Evolutionary conservation across 2,888 invertebrate genomes (phyloP).

Genomic region (Pardosa pseudoannulata): DNA sequence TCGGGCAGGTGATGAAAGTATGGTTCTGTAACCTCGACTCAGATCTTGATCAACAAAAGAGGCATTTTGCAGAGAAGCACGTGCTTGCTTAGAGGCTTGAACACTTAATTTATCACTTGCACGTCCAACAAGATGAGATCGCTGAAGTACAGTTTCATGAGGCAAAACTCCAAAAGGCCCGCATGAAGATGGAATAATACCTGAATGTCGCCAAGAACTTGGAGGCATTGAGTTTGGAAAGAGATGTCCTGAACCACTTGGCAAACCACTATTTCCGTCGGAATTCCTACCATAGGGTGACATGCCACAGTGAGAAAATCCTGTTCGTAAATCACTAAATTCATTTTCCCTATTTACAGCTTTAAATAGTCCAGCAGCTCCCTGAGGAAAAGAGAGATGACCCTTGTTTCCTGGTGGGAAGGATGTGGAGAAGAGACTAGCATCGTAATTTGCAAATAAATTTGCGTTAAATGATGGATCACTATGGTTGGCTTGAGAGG

Average conservation of each 20-base stretch:
- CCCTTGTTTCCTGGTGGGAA: constrained; percentile 65
- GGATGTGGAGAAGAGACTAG: constrained; percentile 66
- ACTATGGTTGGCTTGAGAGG: constrained; percentile 67
- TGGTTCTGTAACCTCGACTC: constrained; percentile 63
- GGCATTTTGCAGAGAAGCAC: constrained; percentile 31
- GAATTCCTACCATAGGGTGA: constrained; percentile 62
- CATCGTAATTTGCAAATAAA: constrained; percentile 68
- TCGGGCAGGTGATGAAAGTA: constrained; percentile 68
- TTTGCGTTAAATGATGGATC: constrained; percentile 66
- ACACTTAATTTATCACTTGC: constrained; percentile 60
- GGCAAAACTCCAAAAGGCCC: constrained; percentile 74
- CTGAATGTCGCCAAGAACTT: constrained; percentile 74
- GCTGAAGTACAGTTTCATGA: constrained; percentile 74
- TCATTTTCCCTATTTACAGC: constrained; percentile 73
- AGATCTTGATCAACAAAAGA: constrained; percentile 69
- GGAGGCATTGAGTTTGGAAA: constrained; percentile 74
- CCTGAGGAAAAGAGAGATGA: constrained; percentile 67
- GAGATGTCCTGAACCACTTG: constrained; percentile 60
- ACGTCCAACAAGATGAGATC: constrained; percentile 69
- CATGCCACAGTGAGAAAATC: constrained; percentile 71
- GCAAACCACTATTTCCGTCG: constrained; percentile 64
- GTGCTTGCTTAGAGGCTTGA: constrained; percentile 58
- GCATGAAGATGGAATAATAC: constrained; percentile 72
- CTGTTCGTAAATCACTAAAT: constrained; percentile 73
- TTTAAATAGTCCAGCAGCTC: constrained; percentile 71